A percentile compares a stretch with the other conserved stretches of the same genome.
Evolutionary conservation across 2,888 invertebrate genomes (phyloP).

Genomic region (Parapristionchus giblindavisi): DNA sequence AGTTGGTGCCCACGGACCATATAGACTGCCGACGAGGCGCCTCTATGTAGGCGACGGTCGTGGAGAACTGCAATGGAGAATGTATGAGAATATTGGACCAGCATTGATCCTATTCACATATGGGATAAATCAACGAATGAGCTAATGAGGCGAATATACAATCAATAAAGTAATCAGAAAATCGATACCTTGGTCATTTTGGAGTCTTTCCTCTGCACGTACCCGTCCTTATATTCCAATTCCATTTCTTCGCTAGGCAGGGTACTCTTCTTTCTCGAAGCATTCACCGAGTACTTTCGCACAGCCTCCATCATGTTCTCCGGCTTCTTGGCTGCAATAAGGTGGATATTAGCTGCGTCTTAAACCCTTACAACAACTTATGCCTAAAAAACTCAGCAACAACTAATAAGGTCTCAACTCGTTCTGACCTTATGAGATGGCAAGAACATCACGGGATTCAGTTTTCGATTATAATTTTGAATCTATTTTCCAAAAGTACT

Average conservation of each 20-base stretch:
- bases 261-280: constrained; percentile 34
- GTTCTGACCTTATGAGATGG: too few relatives aligned
- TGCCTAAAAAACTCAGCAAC: too few relatives aligned
- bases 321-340: constrained; percentile 33
- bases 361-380: too few relatives aligned
- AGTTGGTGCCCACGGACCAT: constrained; percentile 34
- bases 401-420: too few relatives aligned
- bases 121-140: neutral
- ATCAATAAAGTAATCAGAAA: neutral
- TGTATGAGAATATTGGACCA: neutral
- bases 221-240: constrained; percentile 55
- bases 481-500: too few relatives aligned
- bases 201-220: constrained; percentile 57
- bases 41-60: constrained; percentile 57
- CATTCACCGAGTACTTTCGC: constrained; percentile 26
- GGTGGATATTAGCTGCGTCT: too few relatives aligned
- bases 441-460: too few relatives aligned
- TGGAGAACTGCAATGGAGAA: constrained; percentile 46
- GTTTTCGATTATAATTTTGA: too few relatives aligned
- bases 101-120: too few relatives aligned
- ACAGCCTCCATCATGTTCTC: constrained; percentile 35
- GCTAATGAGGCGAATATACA: too few relatives aligned
- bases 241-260: constrained; percentile 50
- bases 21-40: constrained; percentile 31
- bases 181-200: constrained; percentile 48